These are phyloP conservation scores for Ornithoptera priamus DNA, from an alignment of 2,888 invertebrate species.

Conservation along the genomic window DNA sequence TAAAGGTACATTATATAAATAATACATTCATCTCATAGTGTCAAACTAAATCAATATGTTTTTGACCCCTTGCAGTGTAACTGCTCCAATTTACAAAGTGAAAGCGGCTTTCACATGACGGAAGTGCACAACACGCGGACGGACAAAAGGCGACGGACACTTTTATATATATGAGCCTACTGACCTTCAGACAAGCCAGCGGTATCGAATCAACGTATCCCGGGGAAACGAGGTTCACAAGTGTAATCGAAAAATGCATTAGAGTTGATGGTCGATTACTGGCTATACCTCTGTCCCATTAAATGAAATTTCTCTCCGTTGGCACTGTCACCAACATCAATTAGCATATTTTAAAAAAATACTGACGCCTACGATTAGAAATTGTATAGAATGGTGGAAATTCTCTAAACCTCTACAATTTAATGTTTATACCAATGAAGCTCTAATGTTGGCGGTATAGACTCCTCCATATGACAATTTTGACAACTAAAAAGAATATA, in stretches of 20 bases:
- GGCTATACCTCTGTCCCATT: not conserved
- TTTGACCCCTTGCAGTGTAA: slow-evolving; percentile 51
- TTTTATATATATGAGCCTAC: slow-evolving; percentile 45
- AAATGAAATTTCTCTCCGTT: not conserved
- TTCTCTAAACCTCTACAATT: too few species aligned
- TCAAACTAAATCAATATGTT: slow-evolving; percentile 39
- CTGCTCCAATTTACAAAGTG: slow-evolving; percentile 53
- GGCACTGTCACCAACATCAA: not conserved
- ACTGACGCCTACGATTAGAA: too few species aligned
- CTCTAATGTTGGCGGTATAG: too few species aligned
- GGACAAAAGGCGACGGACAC: slow-evolving; percentile 49
- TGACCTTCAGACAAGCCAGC: slow-evolving; percentile 41
- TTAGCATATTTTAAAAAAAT: not conserved
- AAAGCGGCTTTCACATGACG: slow-evolving; percentile 66
- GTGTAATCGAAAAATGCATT: slow-evolving; percentile 3
- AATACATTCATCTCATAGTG: slow-evolving; percentile 4
- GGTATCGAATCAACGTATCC: slow-evolving; percentile 26
- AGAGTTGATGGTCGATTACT: slow-evolving; percentile 1
- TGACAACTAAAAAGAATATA: too few species aligned
- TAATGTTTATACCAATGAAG: too few species aligned
- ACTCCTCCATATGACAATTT: too few species aligned
- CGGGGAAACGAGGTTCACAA: not conserved
- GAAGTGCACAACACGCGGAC: slow-evolving; percentile 46
- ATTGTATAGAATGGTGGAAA: too few species aligned
- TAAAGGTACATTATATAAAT: not conserved